Conservation (phyloP, 1,140 invertebrate genomes). For the Mactra quadrangularis region DNA sequence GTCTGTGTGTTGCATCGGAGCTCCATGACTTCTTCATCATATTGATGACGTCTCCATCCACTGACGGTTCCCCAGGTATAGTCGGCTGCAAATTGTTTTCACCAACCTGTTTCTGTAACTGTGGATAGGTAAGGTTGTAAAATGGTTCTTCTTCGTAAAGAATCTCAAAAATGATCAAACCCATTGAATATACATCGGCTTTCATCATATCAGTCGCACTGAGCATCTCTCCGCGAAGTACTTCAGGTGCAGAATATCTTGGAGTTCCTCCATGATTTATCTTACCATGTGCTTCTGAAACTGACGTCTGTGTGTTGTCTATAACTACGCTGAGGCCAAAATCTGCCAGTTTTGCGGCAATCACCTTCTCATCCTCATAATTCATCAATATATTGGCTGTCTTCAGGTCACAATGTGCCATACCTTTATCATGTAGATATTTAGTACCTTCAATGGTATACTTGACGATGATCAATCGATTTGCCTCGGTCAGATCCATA, state of each 20-base stretch:
- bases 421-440: conserved; percentile 24
- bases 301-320: conserved; percentile 16
- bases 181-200: conserved; percentile 62
- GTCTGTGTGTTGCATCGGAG: conserved; percentile 28
- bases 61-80: conserved; percentile 17
- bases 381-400: conserved; percentile 9
- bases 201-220: conserved; percentile 54
- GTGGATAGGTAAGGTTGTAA: conserved; percentile 49
- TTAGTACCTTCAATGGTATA: conserved; percentile 12
- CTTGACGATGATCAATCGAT: conserved; percentile 3
- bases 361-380: not conserved
- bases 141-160: conserved; percentile 66
- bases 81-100: conserved; percentile 28
- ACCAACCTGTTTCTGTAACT: conserved; percentile 60
- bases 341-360: conserved; percentile 65
- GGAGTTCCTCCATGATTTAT: conserved; percentile 62
- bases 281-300: not conserved
- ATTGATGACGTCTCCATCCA: conserved; percentile 21
- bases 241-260: conserved; percentile 67
- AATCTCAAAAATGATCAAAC: conserved; percentile 60
- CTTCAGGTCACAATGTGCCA: conserved; percentile 37
- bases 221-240: conserved; percentile 64
- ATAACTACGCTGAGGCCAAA: conserved; percentile 70
- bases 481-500: not conserved
- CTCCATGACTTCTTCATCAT: conserved; percentile 56